Conservation (phyloP, 2,113 vertebrate genomes). For the Carassius auratus region DNA sequence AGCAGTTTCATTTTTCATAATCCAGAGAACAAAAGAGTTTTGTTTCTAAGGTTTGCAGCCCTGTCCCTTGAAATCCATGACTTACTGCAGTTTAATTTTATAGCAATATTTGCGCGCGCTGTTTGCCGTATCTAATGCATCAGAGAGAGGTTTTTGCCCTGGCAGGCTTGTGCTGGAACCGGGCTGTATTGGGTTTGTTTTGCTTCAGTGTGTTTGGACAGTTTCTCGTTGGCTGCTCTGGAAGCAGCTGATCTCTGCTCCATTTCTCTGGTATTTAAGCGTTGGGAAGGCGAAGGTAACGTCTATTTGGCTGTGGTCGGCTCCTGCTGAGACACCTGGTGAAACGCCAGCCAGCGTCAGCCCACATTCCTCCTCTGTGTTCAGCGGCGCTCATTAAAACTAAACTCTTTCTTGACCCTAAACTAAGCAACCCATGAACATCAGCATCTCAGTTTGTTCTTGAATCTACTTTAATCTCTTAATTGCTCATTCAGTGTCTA, state of each 20-base stretch:
- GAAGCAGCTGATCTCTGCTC: slow-evolving; percentile 30
- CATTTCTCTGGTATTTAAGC: slow-evolving; percentile 45
- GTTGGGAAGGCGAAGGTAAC: slow-evolving; percentile 41
- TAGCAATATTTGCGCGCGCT: too few relatives aligned
- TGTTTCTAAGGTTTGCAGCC: not conserved
- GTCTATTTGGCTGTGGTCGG: slow-evolving; percentile 18
- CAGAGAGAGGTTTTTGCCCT: not conserved
- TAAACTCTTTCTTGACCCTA: not conserved
- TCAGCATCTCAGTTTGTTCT: slow-evolving; percentile 28
- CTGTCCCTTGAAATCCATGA: not conserved
- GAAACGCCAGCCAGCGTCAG: slow-evolving; percentile 32
- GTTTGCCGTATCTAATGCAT: not conserved
- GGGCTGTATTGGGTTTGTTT: slow-evolving; percentile 23
- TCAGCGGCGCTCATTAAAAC: slow-evolving; percentile 32
- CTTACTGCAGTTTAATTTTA: not conserved
- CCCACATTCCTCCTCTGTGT: slow-evolving; percentile 13
- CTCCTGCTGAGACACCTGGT: slow-evolving; percentile 45
- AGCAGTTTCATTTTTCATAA: too few relatives aligned
- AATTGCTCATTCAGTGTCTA: slow-evolving; percentile 18
- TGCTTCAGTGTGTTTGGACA: slow-evolving; percentile 49
- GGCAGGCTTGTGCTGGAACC: not conserved
- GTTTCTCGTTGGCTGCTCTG: slow-evolving; percentile 38
- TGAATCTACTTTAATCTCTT: not conserved
- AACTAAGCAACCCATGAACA: slow-evolving; percentile 13
- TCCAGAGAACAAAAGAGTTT: not conserved